Evolutionary conservation across 2,797 vertebrate genomes (phyloP), one percentile per base, ranked within the genome.

Genomic region (Anguilla megastoma): DNA sequence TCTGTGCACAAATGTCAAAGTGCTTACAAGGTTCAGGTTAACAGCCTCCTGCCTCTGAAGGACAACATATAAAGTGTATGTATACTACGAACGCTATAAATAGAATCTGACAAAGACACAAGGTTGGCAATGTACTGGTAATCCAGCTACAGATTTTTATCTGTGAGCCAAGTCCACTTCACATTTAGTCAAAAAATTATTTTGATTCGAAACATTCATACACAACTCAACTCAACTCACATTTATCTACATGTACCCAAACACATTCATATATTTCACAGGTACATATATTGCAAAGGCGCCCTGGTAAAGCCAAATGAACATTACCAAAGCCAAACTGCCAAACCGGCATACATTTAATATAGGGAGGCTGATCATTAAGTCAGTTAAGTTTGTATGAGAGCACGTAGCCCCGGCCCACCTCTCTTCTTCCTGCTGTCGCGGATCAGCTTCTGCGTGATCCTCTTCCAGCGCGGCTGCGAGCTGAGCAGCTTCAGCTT

Each of bases 401-500:
- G 63, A 24, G n/a, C 4, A 1, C n/a, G 24, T 0, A 69, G 63
- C n/a, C 24, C 6, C 21, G 21, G 27, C 90, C 76, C 91, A 99
- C 99, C 97, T 97, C 95, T 96, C 93, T 97, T 99, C 95, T 97
- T 99, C 92, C 99, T 97, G 90, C 96, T 96, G 90, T 99, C 98
- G 92, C 98, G 94, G 91, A 99, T 99, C 71, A 99, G 97, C 91
- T 97, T 98, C 94, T 98, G 98, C 60, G 97, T 96, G 89, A 99
- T 97, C 88, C 96, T 97, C 91, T 97, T 96, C 99, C 99, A 99
- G 5, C 98, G 97, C 0, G 98, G 98, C 94, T 98, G 96, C 74
- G 98, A 98, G 93, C 97, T 97, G 86, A 99, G 93, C 63, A 98
- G 96, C 93, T 99, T 99, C 89, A 99, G 95, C 91, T 98, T 99